Conservation (phyloP, 2,888 invertebrate species). For the Xanthorhoe designata region DNA sequence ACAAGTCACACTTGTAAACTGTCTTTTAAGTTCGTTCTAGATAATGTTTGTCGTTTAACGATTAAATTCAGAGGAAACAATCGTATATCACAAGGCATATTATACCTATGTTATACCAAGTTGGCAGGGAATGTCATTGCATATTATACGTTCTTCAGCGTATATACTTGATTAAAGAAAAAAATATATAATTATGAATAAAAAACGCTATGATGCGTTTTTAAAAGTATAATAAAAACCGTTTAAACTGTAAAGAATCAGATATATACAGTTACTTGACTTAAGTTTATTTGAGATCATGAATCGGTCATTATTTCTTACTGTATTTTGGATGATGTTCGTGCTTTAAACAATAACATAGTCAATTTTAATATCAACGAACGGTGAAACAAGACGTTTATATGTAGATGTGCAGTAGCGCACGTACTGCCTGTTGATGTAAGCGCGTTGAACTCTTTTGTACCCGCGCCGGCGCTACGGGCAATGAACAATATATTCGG, state of each 20-base stretch:
- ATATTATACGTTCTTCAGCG: too few relatives aligned
- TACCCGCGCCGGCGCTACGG: slow-evolving; percentile 49
- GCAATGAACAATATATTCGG: slow-evolving; percentile 3
- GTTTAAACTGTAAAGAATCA: neutral
- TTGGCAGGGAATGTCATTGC: too few relatives aligned
- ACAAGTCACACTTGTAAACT: too few relatives aligned
- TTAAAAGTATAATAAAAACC: neutral
- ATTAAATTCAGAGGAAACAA: too few relatives aligned
- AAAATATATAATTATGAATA: too few relatives aligned
- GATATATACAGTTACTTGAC: neutral
- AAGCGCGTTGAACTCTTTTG: slow-evolving; percentile 77
- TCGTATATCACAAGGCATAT: too few relatives aligned
- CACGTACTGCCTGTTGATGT: slow-evolving; percentile 44
- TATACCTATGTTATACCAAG: too few relatives aligned
- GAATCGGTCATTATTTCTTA: neutral
- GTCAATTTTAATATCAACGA: neutral
- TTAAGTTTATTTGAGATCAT: neutral
- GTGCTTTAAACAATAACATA: slow-evolving; percentile 14
- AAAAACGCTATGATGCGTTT: too few relatives aligned
- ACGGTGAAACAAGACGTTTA: slow-evolving; percentile 13
- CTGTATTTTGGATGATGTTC: slow-evolving; percentile 14
- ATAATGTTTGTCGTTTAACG: too few relatives aligned
- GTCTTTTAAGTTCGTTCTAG: too few relatives aligned
- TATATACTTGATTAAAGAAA: too few relatives aligned
- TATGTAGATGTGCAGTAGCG: slow-evolving; percentile 46